Conservation (phyloP, 2,888 invertebrate species). For the Anoplius nigerrimus region DNA sequence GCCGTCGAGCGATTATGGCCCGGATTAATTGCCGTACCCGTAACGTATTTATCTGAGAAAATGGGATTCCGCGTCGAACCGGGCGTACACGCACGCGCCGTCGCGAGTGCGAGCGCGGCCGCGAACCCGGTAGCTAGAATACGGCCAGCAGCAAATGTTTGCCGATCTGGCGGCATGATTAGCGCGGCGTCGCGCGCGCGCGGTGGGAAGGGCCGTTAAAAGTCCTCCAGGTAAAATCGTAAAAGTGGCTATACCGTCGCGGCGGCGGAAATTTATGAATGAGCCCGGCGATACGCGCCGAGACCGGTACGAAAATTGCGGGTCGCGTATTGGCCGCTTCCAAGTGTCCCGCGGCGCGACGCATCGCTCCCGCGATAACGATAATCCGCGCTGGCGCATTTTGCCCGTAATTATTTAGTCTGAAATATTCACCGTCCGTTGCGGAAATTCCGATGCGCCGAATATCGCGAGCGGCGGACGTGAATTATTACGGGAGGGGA, state of each 20-base stretch:
- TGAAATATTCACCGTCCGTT: no score
- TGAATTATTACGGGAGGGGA: no score
- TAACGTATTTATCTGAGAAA: neutral
- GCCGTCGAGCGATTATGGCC: no score
- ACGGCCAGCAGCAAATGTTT: no score
- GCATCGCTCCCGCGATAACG: constrained; percentile 38
- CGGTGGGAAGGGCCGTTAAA: neutral
- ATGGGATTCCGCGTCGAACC: no score
- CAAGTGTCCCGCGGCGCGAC: constrained; percentile 14
- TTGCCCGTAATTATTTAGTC: constrained; percentile 28
- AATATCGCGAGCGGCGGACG: no score
- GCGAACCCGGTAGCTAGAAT: no score
- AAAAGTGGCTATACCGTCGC: neutral
- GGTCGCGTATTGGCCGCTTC: neutral
- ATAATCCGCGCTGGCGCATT: constrained; percentile 31
- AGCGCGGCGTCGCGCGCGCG: no score
- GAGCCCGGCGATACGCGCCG: neutral
- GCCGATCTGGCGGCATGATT: no score
- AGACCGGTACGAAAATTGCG: neutral
- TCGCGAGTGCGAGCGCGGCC: no score
- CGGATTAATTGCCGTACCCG: neutral
- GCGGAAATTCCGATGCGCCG: no score
- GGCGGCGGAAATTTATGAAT: constrained; percentile 12
- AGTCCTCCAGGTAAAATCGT: constrained; percentile 13
- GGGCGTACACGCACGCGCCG: no score